Base-by-base conservation (phyloP, 2,888 invertebrate genomes). In the Athalia rosae region DNA sequence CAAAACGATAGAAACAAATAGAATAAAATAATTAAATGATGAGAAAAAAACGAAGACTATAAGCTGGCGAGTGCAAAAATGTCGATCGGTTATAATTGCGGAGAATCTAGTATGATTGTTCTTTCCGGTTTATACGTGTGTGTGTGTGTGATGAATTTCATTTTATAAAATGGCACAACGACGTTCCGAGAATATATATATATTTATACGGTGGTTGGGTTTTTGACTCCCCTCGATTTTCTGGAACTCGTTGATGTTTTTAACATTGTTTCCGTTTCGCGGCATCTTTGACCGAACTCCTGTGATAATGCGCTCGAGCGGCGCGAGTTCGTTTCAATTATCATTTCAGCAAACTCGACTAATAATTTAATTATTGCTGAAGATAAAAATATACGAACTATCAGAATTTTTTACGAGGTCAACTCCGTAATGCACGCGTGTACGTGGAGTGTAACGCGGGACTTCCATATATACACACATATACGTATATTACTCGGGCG, bases 101-200 rank as follows among this genome's bases (percentile, higher is more conserved):
- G 28, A 43, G 41, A 41, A 86, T 89, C 89, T 89, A 89, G 86
- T 88, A 87, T 89, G 87, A 89, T 89, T 89, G 89, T 88, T 86
- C 87, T 87, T 89, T 89, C 89, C 89, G 88, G 89, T 28, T 28
- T 28, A 28, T 28, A 28, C 28, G 28, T 28, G 28, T 28, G 28
- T 28, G 28, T 28, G 28, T 28, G 28, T 28, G 28, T 28, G 28
- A 28, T 28, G 28, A 28, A 28, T 28, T 28, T 28, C 1, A 28
- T 28, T 28, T 28, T 28, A 28, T 53, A 67, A 67, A 67, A 53
- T 11, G 83, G 73, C 89, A 89, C 89, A 88, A 77, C 83, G 89
- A 89, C 89, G 87, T 87, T 89, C 86, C 87, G 84, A 83, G 80
- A 43, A 4, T 43, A 43, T 0, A 4, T 43, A 43, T 0, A 45